Conservation (phyloP, 2,797 vertebrate genomes). For the Sardinella longiceps region DNA sequence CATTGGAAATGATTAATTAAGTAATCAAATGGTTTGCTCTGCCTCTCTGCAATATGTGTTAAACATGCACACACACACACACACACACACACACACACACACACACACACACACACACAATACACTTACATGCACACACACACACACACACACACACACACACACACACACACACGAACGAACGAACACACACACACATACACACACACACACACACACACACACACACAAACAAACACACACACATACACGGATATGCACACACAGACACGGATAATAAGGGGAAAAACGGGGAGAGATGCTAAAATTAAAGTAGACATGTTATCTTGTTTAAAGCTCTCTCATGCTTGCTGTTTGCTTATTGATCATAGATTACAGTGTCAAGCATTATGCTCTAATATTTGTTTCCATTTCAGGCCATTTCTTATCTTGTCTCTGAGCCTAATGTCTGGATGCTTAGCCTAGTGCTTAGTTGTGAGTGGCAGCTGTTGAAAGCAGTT, state of each 20-base stretch:
- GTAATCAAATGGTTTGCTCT: not conserved
- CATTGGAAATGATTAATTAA: not conserved
- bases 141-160: not conserved
- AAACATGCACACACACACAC: not conserved
- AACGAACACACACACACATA: not conserved
- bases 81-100: not conserved
- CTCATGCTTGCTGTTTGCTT: not conserved
- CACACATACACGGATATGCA: not conserved
- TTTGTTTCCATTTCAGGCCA: not conserved
- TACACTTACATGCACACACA: not conserved
- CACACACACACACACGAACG: not conserved
- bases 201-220: not conserved
- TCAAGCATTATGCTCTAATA: not conserved
- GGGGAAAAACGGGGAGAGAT: not conserved
- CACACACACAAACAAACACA: no score
- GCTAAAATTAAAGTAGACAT: not conserved
- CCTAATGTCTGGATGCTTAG: not conserved
- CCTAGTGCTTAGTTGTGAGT: not conserved
- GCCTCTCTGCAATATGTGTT: not conserved
- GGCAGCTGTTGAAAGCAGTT: not conserved
- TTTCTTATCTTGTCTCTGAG: not conserved
- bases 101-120: not conserved
- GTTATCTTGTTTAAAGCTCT: not conserved
- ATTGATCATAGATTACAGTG: not conserved
- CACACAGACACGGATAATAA: not conserved